Evolutionary conservation across 2,113 vertebrate genomes (phyloP), one percentile per base, ranked within the genome.

Genomic region (Myodes glareolus): DNA sequence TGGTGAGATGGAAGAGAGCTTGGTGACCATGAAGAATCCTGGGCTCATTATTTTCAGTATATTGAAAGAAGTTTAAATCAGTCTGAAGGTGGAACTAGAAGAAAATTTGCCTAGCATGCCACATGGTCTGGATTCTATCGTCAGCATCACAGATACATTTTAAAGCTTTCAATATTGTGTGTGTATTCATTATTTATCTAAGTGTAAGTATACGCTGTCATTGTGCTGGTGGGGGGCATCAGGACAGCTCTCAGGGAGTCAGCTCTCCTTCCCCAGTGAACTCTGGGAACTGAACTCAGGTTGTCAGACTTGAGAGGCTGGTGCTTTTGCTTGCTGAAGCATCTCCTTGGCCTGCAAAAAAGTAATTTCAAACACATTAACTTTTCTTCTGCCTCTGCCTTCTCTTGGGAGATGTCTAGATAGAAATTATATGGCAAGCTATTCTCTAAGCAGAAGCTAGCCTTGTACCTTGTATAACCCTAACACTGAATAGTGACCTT

Each of bases 381-480:
- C 27, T 63, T 95, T 80, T 91, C 81, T 96, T 75, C 19, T 92
- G 80, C 7, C 88, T 50, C 67, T 95, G 21, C 70, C 52, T 93
- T 96, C 67, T 92, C 47, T 95, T 96, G 50, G 45, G 45, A 85
- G 39, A 89, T 88, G 11, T 78, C 61, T 68, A 61, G 72, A 63
- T 89, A 92, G 84, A 87, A 91, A 75, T 50, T 95, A 73, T 33
- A 73, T 91, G 72, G 90, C 45, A 92, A 55, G 78, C 94, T 68
- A 19, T 95, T 82, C 45, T 31, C 47, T 77, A 75, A 91, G 81
- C 42, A 96, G 33, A 95, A 94, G 19, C 50, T 94, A 97, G 81
- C 36, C 88, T 84, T 96, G 70, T 39, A 52, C 63, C 80, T 8
- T 23, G 25, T 65, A 14, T 80, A 16, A 85, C 77, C 52, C 88